Percentiles rank a stretch among this genome's conserved stretches.
These are phyloP conservation scores for Pediacus dermestoides DNA, from an alignment of 2,888 invertebrate species.

Conservation along the genomic window DNA sequence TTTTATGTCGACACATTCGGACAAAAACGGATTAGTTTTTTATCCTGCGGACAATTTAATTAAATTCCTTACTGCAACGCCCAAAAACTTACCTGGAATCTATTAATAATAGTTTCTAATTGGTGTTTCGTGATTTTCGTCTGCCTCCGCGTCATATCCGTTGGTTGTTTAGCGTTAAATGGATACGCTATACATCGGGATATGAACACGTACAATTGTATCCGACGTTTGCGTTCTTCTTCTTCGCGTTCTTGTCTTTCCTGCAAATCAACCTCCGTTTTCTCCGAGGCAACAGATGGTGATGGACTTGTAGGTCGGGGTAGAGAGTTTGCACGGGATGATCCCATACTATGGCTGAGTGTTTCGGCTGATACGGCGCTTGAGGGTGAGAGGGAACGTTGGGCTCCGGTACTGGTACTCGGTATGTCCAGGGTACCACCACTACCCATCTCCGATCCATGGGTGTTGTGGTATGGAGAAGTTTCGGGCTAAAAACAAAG, in stretches of 20 bases:
- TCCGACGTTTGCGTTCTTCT: slow-evolving; percentile 89
- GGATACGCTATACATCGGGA: slow-evolving; percentile 97
- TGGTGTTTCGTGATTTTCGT: slow-evolving; percentile 96
- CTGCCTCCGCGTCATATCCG: slow-evolving; percentile 94
- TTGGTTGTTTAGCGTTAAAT: slow-evolving; percentile 98
- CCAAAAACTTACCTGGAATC: slow-evolving; percentile 75
- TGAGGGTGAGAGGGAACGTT: slow-evolving; percentile 57
- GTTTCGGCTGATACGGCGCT: slow-evolving; percentile 62
- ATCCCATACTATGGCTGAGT: slow-evolving; percentile 58
- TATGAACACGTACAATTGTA: slow-evolving; percentile 97
- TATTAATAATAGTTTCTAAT: slow-evolving; percentile 86
- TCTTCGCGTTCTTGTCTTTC: slow-evolving; percentile 95
- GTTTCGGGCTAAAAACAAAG: slow-evolving; percentile 41
- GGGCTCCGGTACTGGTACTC: slow-evolving; percentile 42
- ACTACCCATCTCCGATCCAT: slow-evolving; percentile 43
- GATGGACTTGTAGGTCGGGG: slow-evolving; percentile 85
- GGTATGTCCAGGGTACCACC: slow-evolving; percentile 50
- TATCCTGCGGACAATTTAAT: too few species aligned
- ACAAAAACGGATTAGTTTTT: slow-evolving; percentile 16
- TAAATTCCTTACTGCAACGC: neutral
- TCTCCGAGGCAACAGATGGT: slow-evolving; percentile 87
- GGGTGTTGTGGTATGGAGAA: slow-evolving; percentile 48
- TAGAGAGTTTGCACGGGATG: slow-evolving; percentile 62
- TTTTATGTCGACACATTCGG: too few species aligned
- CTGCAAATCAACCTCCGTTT: slow-evolving; percentile 78